These are phyloP conservation scores for Eptatretus burgeri DNA, from an alignment of 2,113 vertebrate species.

Conservation along the genomic window DNA sequence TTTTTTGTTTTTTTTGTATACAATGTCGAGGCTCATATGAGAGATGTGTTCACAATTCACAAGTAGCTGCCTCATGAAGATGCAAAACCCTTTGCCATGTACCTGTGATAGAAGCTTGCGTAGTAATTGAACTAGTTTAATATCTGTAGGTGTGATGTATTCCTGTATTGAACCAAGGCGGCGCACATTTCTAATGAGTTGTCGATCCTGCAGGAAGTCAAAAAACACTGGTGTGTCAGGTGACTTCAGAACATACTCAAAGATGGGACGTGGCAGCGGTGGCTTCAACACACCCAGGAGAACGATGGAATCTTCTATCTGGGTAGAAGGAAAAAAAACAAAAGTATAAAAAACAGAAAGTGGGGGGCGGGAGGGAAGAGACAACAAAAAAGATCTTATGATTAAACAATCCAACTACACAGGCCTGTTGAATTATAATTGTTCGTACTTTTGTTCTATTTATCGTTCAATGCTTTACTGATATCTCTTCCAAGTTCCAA, in stretches of 20 bases:
- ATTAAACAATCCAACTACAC: too few species aligned
- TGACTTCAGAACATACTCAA: conserved; percentile 71
- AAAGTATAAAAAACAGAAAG: too few species aligned
- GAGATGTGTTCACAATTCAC: not conserved
- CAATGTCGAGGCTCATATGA: too few species aligned
- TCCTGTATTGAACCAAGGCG: conserved; percentile 29
- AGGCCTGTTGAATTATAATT: too few species aligned
- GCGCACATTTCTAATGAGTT: conserved; percentile 36
- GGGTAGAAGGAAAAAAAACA: conserved; percentile 6
- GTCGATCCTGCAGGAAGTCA: conserved; percentile 53
- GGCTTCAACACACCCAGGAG: conserved; percentile 76
- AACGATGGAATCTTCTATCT: conserved; percentile 91
- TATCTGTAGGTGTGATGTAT: conserved; percentile 54
- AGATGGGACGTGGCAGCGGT: conserved; percentile 75
- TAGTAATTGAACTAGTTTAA: conserved; percentile 55
- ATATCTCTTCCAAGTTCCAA: too few species aligned
- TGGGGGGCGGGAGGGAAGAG: too few species aligned
- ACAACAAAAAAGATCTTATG: too few species aligned
- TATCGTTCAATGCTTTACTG: too few species aligned
- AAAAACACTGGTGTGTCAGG: conserved; percentile 74
- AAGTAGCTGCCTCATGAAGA: conserved; percentile 7
- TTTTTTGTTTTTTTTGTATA: too few species aligned
- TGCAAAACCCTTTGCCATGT: conserved; percentile 7
- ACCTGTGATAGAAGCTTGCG: conserved; percentile 93
- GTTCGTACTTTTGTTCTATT: too few species aligned